Conservation (phyloP, 1,140 invertebrate genomes). For the Penaeus vannamei region DNA sequence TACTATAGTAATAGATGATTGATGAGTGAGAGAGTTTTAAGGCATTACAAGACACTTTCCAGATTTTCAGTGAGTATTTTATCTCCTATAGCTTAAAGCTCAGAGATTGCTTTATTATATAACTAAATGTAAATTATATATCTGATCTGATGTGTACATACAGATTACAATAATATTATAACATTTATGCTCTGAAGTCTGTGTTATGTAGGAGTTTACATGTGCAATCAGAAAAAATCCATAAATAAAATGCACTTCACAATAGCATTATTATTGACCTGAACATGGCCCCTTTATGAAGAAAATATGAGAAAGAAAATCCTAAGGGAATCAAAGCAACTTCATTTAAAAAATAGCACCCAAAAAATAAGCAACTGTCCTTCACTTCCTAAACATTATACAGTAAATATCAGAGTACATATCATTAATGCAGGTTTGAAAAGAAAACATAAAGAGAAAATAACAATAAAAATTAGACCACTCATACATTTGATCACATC, state of each 20-base stretch:
- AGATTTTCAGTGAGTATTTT: constrained; percentile 59
- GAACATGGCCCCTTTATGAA: too few species aligned
- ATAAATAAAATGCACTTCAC: constrained; percentile 55
- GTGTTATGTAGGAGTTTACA: constrained; percentile 54
- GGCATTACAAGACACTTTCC: constrained; percentile 61
- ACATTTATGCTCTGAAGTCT: constrained; percentile 45
- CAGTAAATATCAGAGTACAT: too few species aligned
- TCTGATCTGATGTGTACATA: constrained; percentile 63
- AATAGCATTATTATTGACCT: constrained; percentile 4
- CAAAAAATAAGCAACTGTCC: too few species aligned
- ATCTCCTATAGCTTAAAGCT: constrained; percentile 50
- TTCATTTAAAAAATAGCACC: too few species aligned
- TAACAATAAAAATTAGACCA: too few species aligned
- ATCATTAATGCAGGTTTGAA: too few species aligned
- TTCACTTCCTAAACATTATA: too few species aligned
- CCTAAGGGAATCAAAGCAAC: too few species aligned
- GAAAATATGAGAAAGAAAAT: too few species aligned
- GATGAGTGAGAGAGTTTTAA: constrained; percentile 58
- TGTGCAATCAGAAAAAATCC: constrained; percentile 56
- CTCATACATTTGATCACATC: too few species aligned
- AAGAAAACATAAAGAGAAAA: too few species aligned
- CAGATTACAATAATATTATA: constrained; percentile 44
- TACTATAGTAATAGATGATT: constrained; percentile 64
- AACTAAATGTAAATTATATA: constrained; percentile 49
- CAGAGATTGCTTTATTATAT: constrained; percentile 60